These are phyloP conservation scores for Mesoligia furuncula DNA, from an alignment of 2,888 invertebrate genomes.

Conservation along the genomic window DNA sequence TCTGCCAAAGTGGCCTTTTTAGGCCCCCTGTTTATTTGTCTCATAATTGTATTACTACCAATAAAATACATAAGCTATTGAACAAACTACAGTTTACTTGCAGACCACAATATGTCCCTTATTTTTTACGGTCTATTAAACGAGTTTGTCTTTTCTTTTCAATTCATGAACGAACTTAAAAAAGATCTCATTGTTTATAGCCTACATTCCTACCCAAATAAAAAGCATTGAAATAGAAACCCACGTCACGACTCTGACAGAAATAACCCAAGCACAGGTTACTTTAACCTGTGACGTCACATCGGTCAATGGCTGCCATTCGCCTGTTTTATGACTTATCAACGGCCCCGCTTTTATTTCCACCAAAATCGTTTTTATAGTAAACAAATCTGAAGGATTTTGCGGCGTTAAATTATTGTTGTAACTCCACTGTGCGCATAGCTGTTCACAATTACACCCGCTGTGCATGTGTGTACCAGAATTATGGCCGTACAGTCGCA, in stretches of 20 bases:
- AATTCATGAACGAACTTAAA: not conserved
- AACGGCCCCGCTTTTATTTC: conserved; percentile 47
- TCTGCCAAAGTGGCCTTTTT: no score
- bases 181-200: conserved; percentile 14
- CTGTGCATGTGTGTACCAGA: conserved; percentile 38
- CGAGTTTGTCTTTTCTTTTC: not conserved
- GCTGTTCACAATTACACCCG: conserved; percentile 49
- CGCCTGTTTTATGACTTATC: conserved; percentile 49
- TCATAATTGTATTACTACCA: not conserved
- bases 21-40: not conserved
- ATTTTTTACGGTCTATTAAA: not conserved
- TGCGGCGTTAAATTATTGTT: conserved; percentile 35
- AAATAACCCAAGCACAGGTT: conserved; percentile 36
- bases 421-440: conserved; percentile 32
- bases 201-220: conserved; percentile 16
- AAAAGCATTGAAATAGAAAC: conserved; percentile 35
- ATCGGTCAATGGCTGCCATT: conserved; percentile 50
- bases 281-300: conserved; percentile 45
- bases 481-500: conserved; percentile 34
- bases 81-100: not conserved
- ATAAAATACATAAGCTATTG: not conserved
- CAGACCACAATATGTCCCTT: not conserved
- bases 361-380: conserved; percentile 42
- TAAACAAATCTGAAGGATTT: conserved; percentile 44
- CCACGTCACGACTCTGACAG: conserved; percentile 41